Evolutionary conservation across 1,140 invertebrate genomes (phyloP).

Genomic region (Camponotus floridanus): DNA sequence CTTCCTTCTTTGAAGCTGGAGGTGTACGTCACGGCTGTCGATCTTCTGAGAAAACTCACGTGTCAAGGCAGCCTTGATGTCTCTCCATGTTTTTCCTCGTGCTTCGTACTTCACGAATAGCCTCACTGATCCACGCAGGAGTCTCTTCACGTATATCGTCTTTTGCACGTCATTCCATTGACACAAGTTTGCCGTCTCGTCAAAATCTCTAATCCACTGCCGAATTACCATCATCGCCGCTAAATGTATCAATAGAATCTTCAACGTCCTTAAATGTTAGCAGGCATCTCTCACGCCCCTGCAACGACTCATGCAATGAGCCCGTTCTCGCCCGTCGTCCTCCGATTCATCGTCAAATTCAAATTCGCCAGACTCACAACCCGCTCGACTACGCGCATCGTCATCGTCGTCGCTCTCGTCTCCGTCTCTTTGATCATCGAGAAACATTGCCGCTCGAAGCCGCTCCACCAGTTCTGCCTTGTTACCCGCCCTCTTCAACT

Average conservation of each 20-base stretch:
- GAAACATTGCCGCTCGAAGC: too few species aligned
- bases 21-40: background rate
- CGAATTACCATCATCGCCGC: background rate
- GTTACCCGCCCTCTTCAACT: too few species aligned
- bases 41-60: background rate
- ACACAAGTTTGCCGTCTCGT: background rate
- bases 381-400: too few species aligned
- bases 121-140: background rate
- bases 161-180: background rate
- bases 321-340: too few species aligned
- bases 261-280: background rate
- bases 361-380: too few species aligned
- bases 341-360: too few species aligned
- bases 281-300: background rate
- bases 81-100: background rate
- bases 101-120: background rate
- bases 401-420: background rate
- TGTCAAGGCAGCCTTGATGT: background rate
- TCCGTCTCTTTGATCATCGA: background rate
- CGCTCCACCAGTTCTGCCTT: too few species aligned
- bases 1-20: background rate
- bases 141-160: background rate
- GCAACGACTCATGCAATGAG: too few species aligned
- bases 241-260: too few species aligned
- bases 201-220: background rate